Conservation (phyloP, 2,797 vertebrate species). For the Scarus forsteni region DNA sequence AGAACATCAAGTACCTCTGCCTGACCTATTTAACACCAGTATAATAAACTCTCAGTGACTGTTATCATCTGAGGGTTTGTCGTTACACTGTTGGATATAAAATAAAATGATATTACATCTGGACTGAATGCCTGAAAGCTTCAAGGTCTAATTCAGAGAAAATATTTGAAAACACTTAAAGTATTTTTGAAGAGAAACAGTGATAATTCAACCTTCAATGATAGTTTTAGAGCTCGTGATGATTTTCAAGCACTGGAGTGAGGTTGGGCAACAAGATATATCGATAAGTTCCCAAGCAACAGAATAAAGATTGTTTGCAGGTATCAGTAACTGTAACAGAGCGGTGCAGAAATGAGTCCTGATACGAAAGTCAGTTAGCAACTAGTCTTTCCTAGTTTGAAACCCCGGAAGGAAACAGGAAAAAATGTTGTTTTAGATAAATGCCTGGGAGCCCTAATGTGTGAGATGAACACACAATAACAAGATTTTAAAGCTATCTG, state of each 20-base stretch:
- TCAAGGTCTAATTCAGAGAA: slow-evolving; percentile 32
- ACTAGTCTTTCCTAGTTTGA: too few species aligned
- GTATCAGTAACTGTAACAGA: too few species aligned
- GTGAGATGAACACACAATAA: too few species aligned
- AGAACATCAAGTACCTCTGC: slow-evolving; percentile 53
- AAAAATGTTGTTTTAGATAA: too few species aligned
- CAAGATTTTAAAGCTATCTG: too few species aligned
- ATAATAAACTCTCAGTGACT: slow-evolving; percentile 44
- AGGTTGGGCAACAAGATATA: too few species aligned
- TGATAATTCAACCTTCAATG: slow-evolving; percentile 4
- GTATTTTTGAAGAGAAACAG: neutral
- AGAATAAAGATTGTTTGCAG: too few species aligned
- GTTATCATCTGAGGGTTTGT: slow-evolving; percentile 34
- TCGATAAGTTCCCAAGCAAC: too few species aligned
- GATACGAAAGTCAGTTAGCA: too few species aligned
- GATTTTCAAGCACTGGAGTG: neutral
- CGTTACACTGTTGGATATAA: slow-evolving; percentile 25
- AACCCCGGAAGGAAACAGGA: too few species aligned
- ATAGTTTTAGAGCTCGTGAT: slow-evolving; percentile 26
- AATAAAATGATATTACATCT: slow-evolving; percentile 32
- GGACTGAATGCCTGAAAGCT: slow-evolving; percentile 19
- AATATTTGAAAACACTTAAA: slow-evolving; percentile 19
- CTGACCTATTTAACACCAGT: slow-evolving; percentile 61
- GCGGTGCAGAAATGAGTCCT: too few species aligned
- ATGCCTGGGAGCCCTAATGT: too few species aligned